Percentiles rank a stretch among this genome's conserved stretches.
These are phyloP conservation scores for Cyprinodon variegatus DNA, from an alignment of 2,113 vertebrate genomes.

Conservation along the genomic window DNA sequence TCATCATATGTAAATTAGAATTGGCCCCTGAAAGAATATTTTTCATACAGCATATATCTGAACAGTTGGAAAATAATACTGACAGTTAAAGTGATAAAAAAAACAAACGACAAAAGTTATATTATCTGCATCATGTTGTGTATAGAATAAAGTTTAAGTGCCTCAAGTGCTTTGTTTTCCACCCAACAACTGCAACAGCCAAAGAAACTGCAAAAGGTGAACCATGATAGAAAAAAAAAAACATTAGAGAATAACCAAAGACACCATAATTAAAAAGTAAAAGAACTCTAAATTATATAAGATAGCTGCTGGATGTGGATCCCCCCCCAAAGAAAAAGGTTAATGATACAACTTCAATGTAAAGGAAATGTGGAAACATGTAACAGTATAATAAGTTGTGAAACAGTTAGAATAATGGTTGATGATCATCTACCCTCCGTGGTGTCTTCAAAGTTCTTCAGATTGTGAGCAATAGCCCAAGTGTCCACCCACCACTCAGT, in stretches of 20 bases:
- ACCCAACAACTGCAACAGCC: conserved; percentile 29
- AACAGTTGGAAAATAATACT: conserved; percentile 67
- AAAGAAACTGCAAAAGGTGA: conserved; percentile 38
- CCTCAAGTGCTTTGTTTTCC: conserved; percentile 45
- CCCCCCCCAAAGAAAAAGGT: not conserved
- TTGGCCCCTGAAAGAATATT: conserved; percentile 65
- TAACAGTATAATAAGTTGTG: conserved; percentile 8
- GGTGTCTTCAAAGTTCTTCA: conserved; percentile 18
- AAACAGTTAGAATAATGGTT: conserved; percentile 23
- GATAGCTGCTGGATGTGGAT: not conserved
- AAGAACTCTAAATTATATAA: conserved; percentile 18
- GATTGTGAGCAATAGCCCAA: conserved; percentile 36
- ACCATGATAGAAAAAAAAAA: conserved; percentile 38
- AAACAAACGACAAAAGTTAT: not conserved
- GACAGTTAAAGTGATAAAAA: conserved; percentile 43
- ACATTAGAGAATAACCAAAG: conserved; percentile 37
- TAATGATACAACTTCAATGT: conserved; percentile 44
- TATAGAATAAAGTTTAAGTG: conserved; percentile 57
- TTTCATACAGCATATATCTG: conserved; percentile 54
- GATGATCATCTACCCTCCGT: conserved; percentile 16
- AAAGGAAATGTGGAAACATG: conserved; percentile 43
- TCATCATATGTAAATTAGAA: conserved; percentile 43
- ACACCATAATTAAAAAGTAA: conserved; percentile 47
- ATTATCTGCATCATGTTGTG: conserved; percentile 36
- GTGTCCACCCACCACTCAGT: conserved; percentile 38